Percentiles rank a stretch among this genome's conserved stretches.
Conservation (phyloP, 1,140 invertebrate genomes). For the Cecropterus lyciades region DNA sequence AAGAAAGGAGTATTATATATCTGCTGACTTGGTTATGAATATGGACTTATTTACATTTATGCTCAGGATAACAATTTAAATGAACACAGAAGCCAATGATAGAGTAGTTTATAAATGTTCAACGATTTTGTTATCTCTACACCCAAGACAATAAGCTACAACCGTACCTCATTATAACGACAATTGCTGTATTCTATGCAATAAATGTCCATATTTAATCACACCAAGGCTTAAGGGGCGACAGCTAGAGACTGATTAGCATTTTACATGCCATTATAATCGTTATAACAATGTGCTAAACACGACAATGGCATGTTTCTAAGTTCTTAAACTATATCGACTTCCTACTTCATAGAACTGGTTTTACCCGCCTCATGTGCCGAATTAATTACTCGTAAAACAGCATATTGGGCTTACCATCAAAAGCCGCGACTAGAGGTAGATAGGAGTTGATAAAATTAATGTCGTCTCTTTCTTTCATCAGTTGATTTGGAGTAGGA, state of each 20-base stretch:
- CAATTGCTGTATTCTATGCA: conserved; percentile 39
- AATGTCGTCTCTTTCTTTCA: conserved; percentile 26
- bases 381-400: conserved; percentile 45
- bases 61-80: too few species aligned
- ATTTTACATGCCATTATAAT: conserved; percentile 20
- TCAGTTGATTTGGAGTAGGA: conserved; percentile 13
- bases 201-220: conserved; percentile 45
- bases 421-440: conserved; percentile 11
- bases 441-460: conserved; percentile 27
- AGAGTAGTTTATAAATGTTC: too few species aligned
- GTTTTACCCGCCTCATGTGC: conserved; percentile 37
- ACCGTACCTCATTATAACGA: conserved; percentile 37
- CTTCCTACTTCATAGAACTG: conserved; percentile 39
- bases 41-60: too few species aligned
- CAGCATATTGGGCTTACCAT: conserved; percentile 37
- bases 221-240: conserved; percentile 16
- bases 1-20: too few species aligned
- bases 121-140: conserved; percentile 12
- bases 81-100: too few species aligned
- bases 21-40: too few species aligned
- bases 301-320: conserved; percentile 7
- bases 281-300: conserved; percentile 23
- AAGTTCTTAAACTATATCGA: conserved; percentile 27
- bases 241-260: conserved; percentile 25
- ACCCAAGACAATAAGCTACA: conserved; percentile 37